A percentile compares a stretch with the other conserved stretches of the same genome.
Evolutionary conservation across 2,888 invertebrate genomes (phyloP).

Genomic region (Synergus japonicus): DNA sequence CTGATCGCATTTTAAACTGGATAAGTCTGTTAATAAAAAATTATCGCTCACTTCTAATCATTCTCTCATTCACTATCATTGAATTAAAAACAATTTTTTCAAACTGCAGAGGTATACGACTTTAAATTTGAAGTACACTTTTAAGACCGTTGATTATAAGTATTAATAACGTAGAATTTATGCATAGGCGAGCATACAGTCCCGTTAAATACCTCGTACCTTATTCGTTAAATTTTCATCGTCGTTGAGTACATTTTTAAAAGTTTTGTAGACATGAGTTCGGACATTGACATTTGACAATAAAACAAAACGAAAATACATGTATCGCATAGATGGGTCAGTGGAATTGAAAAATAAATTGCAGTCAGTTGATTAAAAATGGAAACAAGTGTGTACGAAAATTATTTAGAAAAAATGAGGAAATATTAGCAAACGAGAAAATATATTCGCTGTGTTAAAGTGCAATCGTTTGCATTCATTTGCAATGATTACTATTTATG

Average conservation of each 20-base stretch:
- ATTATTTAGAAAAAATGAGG: background rate
- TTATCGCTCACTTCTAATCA: background rate
- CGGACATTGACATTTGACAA: constrained; percentile 5
- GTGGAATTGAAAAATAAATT: constrained; percentile 8
- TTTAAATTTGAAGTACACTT: constrained; percentile 54
- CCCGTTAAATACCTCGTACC: constrained; percentile 10
- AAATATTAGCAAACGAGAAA: background rate
- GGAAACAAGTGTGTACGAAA: background rate
- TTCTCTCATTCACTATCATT: background rate
- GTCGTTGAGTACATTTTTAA: constrained; percentile 8
- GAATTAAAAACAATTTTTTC: constrained; percentile 28
- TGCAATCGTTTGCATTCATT: background rate
- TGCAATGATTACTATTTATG: background rate
- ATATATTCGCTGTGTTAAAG: background rate
- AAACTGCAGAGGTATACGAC: constrained; percentile 47
- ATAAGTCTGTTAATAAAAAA: background rate
- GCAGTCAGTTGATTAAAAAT: background rate
- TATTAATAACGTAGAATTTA: constrained; percentile 49
- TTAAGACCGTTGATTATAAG: constrained; percentile 51
- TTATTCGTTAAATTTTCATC: constrained; percentile 9
- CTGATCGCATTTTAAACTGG: background rate
- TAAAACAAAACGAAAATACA: background rate
- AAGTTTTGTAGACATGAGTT: constrained; percentile 2
- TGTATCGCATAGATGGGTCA: background rate
- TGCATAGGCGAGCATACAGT: constrained; percentile 38